A percentile compares a stretch with the other conserved stretches of the same genome.
Evolutionary conservation across 2,113 vertebrate genomes (phyloP).

Genomic region (Scomber colias): DNA sequence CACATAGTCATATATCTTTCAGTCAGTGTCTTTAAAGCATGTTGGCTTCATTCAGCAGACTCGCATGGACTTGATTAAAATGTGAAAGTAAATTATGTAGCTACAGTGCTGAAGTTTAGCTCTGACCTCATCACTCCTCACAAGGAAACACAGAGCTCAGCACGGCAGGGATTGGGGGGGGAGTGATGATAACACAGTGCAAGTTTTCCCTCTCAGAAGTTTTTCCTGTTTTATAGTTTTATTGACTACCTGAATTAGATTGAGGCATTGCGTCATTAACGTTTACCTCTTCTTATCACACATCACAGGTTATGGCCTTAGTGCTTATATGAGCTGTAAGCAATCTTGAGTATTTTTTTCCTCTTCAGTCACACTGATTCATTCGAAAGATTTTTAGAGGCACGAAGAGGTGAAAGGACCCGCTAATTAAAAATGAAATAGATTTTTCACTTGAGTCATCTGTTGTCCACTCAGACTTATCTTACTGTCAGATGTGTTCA

Average conservation of each 20-base stretch:
- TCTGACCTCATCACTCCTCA: not conserved
- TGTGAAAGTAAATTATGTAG: not conserved
- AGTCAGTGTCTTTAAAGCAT: slow-evolving; percentile 3
- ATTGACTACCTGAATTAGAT: no score
- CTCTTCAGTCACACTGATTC: not conserved
- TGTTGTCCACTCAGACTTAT: not conserved
- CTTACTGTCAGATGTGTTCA: not conserved
- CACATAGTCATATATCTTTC: not conserved
- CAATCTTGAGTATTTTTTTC: no score
- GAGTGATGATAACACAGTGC: not conserved
- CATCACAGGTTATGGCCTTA: no score
- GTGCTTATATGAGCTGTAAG: no score
- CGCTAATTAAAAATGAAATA: no score
- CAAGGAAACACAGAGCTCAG: not conserved
- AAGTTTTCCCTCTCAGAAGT: no score
- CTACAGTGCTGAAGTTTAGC: not conserved
- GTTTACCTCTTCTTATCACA: no score
- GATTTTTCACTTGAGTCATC: not conserved
- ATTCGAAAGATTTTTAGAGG: not conserved
- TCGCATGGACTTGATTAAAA: not conserved
- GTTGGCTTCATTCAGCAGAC: not conserved
- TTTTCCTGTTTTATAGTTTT: no score
- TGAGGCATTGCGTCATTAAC: no score
- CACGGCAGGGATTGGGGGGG: not conserved
- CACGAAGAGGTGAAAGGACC: no score